Conservation (phyloP, 64 coral and sea anemone species). For the Pachyseris speciosa region DNA sequence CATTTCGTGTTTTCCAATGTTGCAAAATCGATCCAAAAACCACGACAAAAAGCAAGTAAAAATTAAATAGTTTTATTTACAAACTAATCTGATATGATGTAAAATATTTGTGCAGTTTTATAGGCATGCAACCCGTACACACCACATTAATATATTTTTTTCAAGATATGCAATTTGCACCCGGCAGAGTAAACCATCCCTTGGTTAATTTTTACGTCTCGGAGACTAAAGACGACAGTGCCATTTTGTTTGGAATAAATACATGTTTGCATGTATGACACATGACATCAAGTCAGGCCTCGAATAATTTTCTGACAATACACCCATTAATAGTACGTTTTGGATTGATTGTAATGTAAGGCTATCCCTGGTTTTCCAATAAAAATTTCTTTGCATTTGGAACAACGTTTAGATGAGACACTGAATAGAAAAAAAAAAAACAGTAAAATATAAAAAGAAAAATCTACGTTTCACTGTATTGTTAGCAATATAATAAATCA, state of each 20-base stretch:
- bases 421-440: too few relatives aligned
- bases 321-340: too few relatives aligned
- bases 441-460: too few relatives aligned
- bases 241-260: not conserved
- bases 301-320: too few relatives aligned
- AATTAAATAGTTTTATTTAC: slow-evolving; percentile 43
- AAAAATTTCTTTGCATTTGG: too few relatives aligned
- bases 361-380: too few relatives aligned
- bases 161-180: not conserved
- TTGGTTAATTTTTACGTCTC: not conserved
- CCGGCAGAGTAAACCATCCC: not conserved
- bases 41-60: not conserved
- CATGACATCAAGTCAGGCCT: too few relatives aligned
- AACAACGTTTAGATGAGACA: too few relatives aligned
- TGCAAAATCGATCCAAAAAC: not conserved
- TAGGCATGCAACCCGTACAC: not conserved
- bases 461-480: too few relatives aligned
- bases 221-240: not conserved
- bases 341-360: too few relatives aligned
- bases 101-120: not conserved
- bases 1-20: too few relatives aligned
- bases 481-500: too few relatives aligned
- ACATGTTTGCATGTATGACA: not conserved
- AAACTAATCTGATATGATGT: not conserved
- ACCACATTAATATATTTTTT: not conserved